phyloP scores from a whole-genome alignment of 2,888 invertebrate species.

The Rotaria macrura region DNA sequence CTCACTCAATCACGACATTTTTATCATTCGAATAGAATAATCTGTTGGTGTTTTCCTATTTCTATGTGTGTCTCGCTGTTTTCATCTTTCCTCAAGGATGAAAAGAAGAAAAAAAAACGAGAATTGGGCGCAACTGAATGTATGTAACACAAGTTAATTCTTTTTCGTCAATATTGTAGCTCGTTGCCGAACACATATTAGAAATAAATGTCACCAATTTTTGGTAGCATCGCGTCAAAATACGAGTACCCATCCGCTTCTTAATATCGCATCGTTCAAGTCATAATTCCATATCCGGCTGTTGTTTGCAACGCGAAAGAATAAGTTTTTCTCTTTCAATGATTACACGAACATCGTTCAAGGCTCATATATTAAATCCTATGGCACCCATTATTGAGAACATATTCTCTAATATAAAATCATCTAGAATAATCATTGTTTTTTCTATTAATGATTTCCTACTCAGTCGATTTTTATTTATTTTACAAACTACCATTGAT shows the following conservation, averaged over 20 bases:
- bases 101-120: not conserved
- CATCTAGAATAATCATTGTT: not conserved
- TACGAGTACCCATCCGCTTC: not conserved
- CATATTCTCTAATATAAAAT: not conserved
- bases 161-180: not conserved
- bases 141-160: not conserved
- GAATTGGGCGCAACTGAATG: too few relatives aligned
- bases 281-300: not conserved
- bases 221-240: not conserved
- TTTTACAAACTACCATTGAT: not conserved
- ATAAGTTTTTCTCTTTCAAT: not conserved
- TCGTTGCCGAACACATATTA: not conserved
- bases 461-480: not conserved
- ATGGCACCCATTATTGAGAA: not conserved
- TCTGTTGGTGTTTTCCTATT: not conserved
- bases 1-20: not conserved
- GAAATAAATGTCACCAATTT: not conserved
- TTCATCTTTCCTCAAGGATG: not conserved
- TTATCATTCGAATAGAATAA: not conserved
- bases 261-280: not conserved
- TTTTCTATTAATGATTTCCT: not conserved
- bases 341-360: not conserved
- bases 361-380: not conserved
- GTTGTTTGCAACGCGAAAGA: conserved; percentile 7
- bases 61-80: not conserved